Evolutionary conservation across 2,888 invertebrate species (phyloP).

Genomic region (Koerneria pararmatus): DNA sequence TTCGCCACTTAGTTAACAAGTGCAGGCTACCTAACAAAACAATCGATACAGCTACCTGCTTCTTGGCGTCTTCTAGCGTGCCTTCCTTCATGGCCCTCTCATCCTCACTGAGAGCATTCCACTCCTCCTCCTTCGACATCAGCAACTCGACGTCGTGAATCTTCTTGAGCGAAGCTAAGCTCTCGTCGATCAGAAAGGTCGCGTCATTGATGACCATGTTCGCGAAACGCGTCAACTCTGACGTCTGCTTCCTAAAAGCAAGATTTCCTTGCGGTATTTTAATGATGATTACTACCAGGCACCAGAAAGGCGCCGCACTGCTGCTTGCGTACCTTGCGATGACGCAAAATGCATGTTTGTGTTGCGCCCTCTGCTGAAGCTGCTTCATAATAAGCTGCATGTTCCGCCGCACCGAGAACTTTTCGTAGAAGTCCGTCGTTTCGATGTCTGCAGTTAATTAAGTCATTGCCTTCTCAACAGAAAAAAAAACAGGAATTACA

Average conservation of each 20-base stretch:
- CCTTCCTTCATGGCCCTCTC: conserved; percentile 38
- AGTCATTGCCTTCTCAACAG: conserved; percentile 93
- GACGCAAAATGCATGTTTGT: conserved; percentile 79
- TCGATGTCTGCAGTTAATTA: conserved; percentile 81
- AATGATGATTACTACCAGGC: no score
- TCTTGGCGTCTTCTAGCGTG: conserved; percentile 56
- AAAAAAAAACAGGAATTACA: no score
- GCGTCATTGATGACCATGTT: conserved; percentile 96
- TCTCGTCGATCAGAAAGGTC: conserved; percentile 90
- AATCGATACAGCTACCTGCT: no score
- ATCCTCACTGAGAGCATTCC: conserved; percentile 35
- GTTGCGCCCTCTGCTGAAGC: conserved; percentile 87
- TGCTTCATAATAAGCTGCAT: conserved; percentile 81
- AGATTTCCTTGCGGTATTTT: no score
- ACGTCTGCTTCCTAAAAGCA: no score
- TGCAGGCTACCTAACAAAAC: no score
- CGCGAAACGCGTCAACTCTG: no score
- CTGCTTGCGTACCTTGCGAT: conserved; percentile 71
- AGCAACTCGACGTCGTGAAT: conserved; percentile 77
- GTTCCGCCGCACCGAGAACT: conserved; percentile 95
- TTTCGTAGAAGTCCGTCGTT: conserved; percentile 88
- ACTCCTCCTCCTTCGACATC: conserved; percentile 69
- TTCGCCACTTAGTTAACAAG: no score
- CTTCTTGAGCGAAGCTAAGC: conserved; percentile 76
- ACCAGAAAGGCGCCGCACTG: no score